phyloP scores from a whole-genome alignment of 2,797 vertebrate genomes.

The Chromobotia macracanthus region DNA sequence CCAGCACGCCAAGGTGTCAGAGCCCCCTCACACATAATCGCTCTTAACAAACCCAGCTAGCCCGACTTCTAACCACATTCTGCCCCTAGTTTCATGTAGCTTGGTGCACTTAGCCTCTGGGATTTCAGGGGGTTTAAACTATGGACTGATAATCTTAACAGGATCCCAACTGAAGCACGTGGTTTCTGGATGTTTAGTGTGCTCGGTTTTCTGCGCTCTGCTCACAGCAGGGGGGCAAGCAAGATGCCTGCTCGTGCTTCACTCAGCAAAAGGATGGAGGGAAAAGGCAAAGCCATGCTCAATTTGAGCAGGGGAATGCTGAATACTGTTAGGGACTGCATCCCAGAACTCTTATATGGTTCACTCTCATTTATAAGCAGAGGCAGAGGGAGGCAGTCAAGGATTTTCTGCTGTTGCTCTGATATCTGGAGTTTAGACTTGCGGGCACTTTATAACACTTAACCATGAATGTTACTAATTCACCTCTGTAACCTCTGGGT shows the following conservation, averaged over 20 bases:
- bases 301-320: conserved; percentile 57
- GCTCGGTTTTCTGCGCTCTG: conserved; percentile 12
- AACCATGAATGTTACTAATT: conserved; percentile 45
- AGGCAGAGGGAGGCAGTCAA: conserved; percentile 16
- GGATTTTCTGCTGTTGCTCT: conserved; percentile 28
- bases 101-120: conserved; percentile 19
- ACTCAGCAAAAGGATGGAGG: conserved; percentile 36
- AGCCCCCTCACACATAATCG: conserved; percentile 62
- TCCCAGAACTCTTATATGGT: conserved; percentile 46
- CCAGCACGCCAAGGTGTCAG: conserved; percentile 53
- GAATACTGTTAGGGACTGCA: conserved; percentile 47
- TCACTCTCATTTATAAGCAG: conserved; percentile 52
- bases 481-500: conserved; percentile 30
- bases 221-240: conserved; percentile 41
- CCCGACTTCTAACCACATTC: conserved; percentile 7
- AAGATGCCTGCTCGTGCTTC: conserved; percentile 35
- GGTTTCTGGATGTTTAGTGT: conserved; percentile 33
- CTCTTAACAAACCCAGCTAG: conserved; percentile 49
- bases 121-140: conserved; percentile 34
- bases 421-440: conserved; percentile 39
- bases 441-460: conserved; percentile 43
- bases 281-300: conserved; percentile 40
- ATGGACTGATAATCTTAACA: conserved; percentile 34
- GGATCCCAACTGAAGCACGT: conserved; percentile 27
- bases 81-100: conserved; percentile 4